Base-by-base conservation (phyloP, 1,140 invertebrate genomes). In the Pseudoatta argentina region DNA sequence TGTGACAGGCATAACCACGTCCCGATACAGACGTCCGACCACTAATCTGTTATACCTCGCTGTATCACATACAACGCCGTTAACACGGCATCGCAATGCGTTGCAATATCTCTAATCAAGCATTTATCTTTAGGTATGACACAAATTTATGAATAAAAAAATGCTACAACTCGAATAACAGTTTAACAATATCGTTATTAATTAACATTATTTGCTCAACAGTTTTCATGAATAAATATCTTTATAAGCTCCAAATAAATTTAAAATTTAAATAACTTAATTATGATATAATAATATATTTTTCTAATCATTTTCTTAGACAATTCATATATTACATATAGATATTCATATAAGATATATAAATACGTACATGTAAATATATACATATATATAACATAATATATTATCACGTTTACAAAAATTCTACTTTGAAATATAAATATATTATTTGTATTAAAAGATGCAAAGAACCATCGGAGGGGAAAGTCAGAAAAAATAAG, bases 1-100 rank as follows among this genome's bases (percentile, higher is more conserved):
- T 78, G 57, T 87, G 86, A 87, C 86, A 87, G 86, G 66, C 72
- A 77, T 78, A 78, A 86, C 86, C 86, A 64, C 73, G 82, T 87
- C 75, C 53, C 86, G 83, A 87, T 87, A 77, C 71, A 83, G 83
- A 86, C 83, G 69, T 73, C 86, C 71, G 66, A 87, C 83, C 83
- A 69, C 86, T 86, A 78, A 87, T 87, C 86, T 85, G 73, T 78
- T 78, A 86, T 86, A 87, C 64, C 73, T 85, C 53, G 71, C 57
- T 72, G 81, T 86, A 86, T 86, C 57, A 53, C 67, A 66, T 57
- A 39, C 73, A 85, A 77, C 64, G 44, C 72, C 86, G 81, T 87
- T 87, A 76, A 67, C 81, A 85, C 72, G 55, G 77, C 81, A 69
- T 69, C 44, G 44, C 44, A 51, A 76, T 87, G 51, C 67, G 30